Evolutionary conservation across 2,888 invertebrate species (phyloP).

Genomic region (Leptinotarsa juncta): DNA sequence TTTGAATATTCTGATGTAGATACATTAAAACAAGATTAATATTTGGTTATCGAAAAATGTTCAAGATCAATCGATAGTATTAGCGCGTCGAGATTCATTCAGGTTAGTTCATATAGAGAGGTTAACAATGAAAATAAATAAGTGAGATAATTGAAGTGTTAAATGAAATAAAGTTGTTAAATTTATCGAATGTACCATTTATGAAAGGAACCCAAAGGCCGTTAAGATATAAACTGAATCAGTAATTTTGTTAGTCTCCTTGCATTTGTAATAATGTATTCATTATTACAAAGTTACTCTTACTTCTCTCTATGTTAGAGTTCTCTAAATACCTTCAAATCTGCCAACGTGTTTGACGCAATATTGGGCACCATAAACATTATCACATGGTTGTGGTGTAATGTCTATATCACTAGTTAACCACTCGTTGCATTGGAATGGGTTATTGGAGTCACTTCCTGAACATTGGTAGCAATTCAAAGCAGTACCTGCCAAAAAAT

Average conservation of each 20-base stretch:
- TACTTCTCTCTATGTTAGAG: not conserved
- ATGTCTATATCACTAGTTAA: conserved; percentile 74
- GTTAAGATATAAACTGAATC: not conserved
- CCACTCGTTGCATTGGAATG: conserved; percentile 88
- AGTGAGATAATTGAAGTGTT: no score
- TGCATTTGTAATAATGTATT: not conserved
- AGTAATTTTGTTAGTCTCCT: not conserved
- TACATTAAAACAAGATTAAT: no score
- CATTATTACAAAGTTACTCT: not conserved
- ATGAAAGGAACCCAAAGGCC: no score
- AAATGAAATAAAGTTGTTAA: no score
- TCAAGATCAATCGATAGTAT: no score
- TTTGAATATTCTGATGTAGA: no score
- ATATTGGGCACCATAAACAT: conserved; percentile 86
- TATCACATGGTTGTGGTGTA: conserved; percentile 77
- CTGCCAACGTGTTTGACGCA: conserved; percentile 95
- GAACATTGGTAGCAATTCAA: conserved; percentile 90
- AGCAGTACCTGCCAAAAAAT: conserved; percentile 37
- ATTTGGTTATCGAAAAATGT: no score
- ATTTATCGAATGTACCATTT: no score
- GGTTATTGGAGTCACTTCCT: conserved; percentile 80
- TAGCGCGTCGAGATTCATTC: no score
- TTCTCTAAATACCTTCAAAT: conserved; percentile 77
- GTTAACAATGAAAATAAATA: no score
- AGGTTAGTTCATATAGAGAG: no score